Base-by-base conservation (phyloP, 2,797 vertebrate genomes). In the Xenentodon cancila region DNA sequence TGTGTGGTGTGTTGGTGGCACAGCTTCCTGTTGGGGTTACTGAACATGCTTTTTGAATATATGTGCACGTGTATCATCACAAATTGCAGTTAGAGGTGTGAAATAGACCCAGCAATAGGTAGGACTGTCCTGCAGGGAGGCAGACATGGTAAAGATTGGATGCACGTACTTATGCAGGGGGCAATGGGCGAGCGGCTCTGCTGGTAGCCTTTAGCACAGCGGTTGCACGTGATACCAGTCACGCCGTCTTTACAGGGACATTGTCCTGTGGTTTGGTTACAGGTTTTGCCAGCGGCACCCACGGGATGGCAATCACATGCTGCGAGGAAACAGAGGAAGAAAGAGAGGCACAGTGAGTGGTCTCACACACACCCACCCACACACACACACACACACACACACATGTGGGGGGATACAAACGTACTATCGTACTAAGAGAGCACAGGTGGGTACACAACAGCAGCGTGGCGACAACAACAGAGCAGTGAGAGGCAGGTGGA, bases 221-320 rank as follows among this genome's bases (percentile, higher is more conserved):
- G 96, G 91, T 98, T 98, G 94, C 97, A 98, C 15, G 96, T 98
- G 94, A 97, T 94, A 88, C 97, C 97, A 0, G 96, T 96, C 93
- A 98, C 97, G 0, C 97, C 97, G 19, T 98, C 97, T 91, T 98
- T 98, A 92, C 97, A 98, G 88, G 97, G 97, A 92, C 97, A 98
- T 83, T 98, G 97, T 79, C 97, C 97, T 13, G 97, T 98, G 83
- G 97, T 98, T 86, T 98, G 97, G 93, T 98, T 98, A 93, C 97
- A 98, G 92, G 97, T 98, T 93, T 98, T 98, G 91, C 97, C 97
- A 44, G 97, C 97, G 0, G 97, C 97, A 1, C 97, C 97, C 92
- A 98, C 97, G 16, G 97, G 97, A 91, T 98, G 97, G 90, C 96
- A 99, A 91, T 98, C 97, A 2, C 97, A 98, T 87, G 97, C 97